Percentiles rank a stretch among this genome's conserved stretches.
Evolutionary conservation across 1,140 invertebrate species (phyloP).

Genomic region (Calliopsis andreniformis): DNA sequence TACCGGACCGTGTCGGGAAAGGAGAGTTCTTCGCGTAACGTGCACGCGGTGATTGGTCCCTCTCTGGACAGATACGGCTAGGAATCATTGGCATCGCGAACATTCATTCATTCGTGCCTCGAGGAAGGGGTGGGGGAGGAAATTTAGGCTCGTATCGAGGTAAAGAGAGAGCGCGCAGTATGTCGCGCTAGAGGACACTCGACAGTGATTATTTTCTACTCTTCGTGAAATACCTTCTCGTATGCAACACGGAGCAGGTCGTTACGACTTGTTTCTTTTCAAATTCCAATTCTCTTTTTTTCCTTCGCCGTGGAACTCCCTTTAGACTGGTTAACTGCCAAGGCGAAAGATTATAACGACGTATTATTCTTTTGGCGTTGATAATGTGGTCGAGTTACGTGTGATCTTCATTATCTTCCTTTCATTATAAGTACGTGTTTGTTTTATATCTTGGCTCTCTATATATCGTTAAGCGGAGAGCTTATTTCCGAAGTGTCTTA

Average conservation of each 20-base stretch:
- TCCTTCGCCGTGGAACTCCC: background rate
- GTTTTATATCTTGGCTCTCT: background rate
- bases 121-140: background rate
- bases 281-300: background rate
- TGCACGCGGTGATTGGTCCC: constrained; percentile 40
- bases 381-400: constrained; percentile 10
- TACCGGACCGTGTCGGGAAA: constrained; percentile 65
- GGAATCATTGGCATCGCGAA: constrained; percentile 39
- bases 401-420: constrained; percentile 34
- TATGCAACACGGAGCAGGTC: constrained; percentile 1
- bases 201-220: constrained; percentile 39
- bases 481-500: background rate
- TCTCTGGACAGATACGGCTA: constrained; percentile 18
- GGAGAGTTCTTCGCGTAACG: constrained; percentile 35
- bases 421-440: constrained; percentile 1
- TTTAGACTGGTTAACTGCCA: background rate
- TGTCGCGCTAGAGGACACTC: constrained; percentile 20
- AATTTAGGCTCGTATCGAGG: constrained; percentile 15
- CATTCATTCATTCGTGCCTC: background rate
- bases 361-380: background rate
- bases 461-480: background rate
- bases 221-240: constrained; percentile 2
- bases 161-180: background rate
- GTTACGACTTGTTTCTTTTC: constrained; percentile 25
- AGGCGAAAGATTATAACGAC: constrained; percentile 11